A percentile compares a stretch with the other conserved stretches of the same genome.
Conservation (phyloP, 2,888 invertebrate species). For the Phymatocera aterrima region DNA sequence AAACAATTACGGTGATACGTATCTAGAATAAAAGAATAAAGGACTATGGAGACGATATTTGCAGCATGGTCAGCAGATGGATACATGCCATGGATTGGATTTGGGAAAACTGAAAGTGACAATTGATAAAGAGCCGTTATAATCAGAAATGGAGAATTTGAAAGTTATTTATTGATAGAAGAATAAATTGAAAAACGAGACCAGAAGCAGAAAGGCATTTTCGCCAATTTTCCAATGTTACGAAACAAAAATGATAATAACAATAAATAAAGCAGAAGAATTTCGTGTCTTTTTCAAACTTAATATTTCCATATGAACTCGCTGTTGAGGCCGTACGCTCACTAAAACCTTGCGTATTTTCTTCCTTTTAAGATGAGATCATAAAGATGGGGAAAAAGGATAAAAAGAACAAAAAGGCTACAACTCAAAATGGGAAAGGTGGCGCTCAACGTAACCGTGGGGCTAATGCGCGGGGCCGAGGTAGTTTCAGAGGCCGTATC, state of each 20-base stretch:
- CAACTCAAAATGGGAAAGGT: conserved; percentile 60
- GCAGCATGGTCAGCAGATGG: background rate
- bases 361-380: conserved; percentile 74
- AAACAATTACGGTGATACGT: background rate
- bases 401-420: conserved; percentile 68
- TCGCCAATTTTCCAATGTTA: background rate
- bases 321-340: conserved; percentile 63
- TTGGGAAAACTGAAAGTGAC: background rate
- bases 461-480: conserved; percentile 50
- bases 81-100: background rate
- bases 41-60: background rate
- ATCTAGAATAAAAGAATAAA: background rate
- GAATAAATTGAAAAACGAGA: background rate
- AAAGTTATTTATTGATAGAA: background rate
- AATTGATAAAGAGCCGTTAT: background rate
- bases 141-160: background rate
- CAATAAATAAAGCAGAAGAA: conserved; percentile 34
- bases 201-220: conserved; percentile 3
- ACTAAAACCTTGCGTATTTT: conserved; percentile 66
- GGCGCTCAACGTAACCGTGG: conserved; percentile 42
- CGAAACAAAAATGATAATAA: conserved; percentile 18
- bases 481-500: conserved; percentile 51
- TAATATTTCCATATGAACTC: conserved; percentile 49
- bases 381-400: conserved; percentile 73
- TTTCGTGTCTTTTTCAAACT: conserved; percentile 34